Conservation (phyloP, 2,113 vertebrate species). For the Petaurus breviceps region DNA sequence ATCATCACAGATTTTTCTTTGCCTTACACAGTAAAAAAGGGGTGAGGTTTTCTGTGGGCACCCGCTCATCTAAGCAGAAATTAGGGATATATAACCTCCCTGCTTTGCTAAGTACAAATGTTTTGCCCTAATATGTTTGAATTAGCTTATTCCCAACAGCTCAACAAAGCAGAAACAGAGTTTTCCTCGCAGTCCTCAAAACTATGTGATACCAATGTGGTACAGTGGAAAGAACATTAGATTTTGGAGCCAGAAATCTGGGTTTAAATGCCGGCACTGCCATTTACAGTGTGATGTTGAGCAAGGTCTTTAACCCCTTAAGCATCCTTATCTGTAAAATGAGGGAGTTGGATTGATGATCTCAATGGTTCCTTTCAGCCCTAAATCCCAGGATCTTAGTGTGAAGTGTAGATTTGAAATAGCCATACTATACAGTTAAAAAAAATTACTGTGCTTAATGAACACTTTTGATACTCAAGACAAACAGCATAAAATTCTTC, state of each 20-base stretch:
- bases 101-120: background rate
- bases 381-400: background rate
- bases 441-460: background rate
- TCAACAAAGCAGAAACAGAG: background rate
- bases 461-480: background rate
- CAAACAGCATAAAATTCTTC: background rate
- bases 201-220: background rate
- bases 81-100: background rate
- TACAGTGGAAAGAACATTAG: background rate
- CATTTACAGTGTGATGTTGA: background rate
- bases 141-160: background rate
- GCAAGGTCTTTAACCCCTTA: background rate
- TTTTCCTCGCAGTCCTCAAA: background rate
- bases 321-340: background rate
- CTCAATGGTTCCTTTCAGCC: background rate
- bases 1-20: background rate
- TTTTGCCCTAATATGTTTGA: background rate
- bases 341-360: background rate
- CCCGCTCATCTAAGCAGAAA: background rate
- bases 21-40: background rate
- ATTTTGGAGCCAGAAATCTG: background rate
- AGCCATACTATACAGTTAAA: background rate
- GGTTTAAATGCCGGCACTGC: background rate
- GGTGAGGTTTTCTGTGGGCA: fast-evolving
- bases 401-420: background rate